Evolutionary conservation across 2,113 vertebrate genomes (phyloP), one percentile per base, ranked within the genome.

Genomic region (Noturus placidus): DNA sequence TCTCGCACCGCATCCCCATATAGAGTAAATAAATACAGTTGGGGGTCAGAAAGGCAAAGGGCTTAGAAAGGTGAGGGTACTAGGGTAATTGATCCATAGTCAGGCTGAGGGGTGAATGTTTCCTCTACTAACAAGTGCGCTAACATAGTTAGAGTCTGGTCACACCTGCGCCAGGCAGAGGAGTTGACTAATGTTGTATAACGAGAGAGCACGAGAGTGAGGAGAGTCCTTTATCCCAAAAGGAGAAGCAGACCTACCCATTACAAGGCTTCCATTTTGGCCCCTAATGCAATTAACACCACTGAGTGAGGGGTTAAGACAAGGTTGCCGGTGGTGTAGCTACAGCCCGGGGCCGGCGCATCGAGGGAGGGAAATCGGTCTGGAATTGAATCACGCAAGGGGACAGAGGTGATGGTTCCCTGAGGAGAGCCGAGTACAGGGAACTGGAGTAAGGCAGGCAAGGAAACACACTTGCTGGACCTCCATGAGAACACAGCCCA

Each of bases 21-120:
- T 52, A 86, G 80, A 85, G 87, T 88, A 90, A 92, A 91, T 92
- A 89, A 91, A 91, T 84, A 69, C 86, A 87, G 89, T 87, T 33
- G 84, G 78, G 96, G 97, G 97, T 97, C 96, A 97, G 95, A 96
- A 96, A 97, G 97, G 95, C 96, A 97, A 96, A 96, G 96, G 96
- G 96, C 96, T 95, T 70, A 89, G 90, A 94, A 93, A 96, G 96
- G 96, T 96, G 95, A 97, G 96, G 95, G 94, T 93, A 93, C 94
- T 94, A 92, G 93, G 94, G 94, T 61, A 95, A 95, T 95, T 94
- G 90, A 93, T 95, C 95, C 87, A 78, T 63, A 83, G 84, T 42
- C 83, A 90, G 42, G 57, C 33, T 50, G 46, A 63, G 70, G 87
- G 69, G 77, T 57, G 88, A 88, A 78, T 65, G 42, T 84, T 80